Conservation (phyloP, 2,113 vertebrate genomes). For the Chloebia gouldiae region DNA sequence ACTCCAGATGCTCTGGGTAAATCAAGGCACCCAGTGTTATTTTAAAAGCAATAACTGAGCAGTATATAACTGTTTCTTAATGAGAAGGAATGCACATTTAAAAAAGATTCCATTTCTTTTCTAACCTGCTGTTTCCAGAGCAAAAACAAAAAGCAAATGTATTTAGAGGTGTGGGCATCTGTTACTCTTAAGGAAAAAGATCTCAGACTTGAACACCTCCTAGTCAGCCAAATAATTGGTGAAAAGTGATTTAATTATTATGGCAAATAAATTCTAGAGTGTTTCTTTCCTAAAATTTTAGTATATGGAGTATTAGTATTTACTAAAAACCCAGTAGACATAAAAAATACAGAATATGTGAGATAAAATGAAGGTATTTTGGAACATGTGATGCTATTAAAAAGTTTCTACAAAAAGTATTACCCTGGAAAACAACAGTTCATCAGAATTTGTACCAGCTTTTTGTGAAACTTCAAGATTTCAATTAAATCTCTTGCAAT, state of each 20-base stretch:
- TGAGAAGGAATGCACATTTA: not conserved
- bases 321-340: not conserved
- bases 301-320: not conserved
- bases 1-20: not conserved
- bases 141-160: not conserved
- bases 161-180: not conserved
- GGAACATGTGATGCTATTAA: not conserved
- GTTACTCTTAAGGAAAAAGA: not conserved
- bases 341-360: not conserved
- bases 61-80: not conserved
- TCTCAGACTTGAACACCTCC: not conserved
- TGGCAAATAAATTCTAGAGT: not conserved
- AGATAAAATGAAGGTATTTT: not conserved
- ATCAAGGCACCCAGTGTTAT: fast-evolving
- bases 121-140: not conserved
- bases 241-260: not conserved
- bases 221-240: not conserved
- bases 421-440: not conserved
- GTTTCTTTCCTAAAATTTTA: not conserved
- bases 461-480: not conserved
- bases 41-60: not conserved
- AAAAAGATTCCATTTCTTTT: not conserved
- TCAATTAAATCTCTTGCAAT: conserved; percentile 7
- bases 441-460: not conserved
- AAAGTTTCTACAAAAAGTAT: not conserved